phyloP scores from a whole-genome alignment of 2,888 invertebrate genomes.

The Drosophila colorata region DNA sequence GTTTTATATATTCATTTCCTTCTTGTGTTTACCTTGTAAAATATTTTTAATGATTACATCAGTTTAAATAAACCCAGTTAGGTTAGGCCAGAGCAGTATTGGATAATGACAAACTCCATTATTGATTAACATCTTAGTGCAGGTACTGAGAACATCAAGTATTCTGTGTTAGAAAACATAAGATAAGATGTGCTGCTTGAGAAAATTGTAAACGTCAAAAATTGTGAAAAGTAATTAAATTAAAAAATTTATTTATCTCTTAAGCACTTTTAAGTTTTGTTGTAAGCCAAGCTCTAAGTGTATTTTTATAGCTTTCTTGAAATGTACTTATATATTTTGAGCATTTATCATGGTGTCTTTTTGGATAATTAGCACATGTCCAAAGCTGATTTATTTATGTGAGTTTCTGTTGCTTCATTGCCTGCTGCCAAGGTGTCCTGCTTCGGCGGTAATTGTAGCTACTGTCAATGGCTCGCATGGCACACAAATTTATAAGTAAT shows the following conservation, averaged over 20 bases:
- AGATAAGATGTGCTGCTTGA: too few relatives aligned
- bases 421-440: constrained; percentile 35
- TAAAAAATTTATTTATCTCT: too few relatives aligned
- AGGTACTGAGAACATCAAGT: too few relatives aligned
- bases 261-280: too few relatives aligned
- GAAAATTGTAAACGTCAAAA: too few relatives aligned
- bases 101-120: too few relatives aligned
- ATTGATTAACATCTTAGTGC: too few relatives aligned
- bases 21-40: neutral
- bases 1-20: constrained; percentile 20
- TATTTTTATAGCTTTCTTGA: constrained; percentile 25
- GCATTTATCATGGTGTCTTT: constrained; percentile 19
- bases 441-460: constrained; percentile 64
- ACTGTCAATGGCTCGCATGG: constrained; percentile 74
- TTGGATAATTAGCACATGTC: constrained; percentile 81
- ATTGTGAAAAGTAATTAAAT: too few relatives aligned
- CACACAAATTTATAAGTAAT: constrained; percentile 69
- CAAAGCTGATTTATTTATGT: constrained; percentile 82
- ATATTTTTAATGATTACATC: constrained; percentile 4
- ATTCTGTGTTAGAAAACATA: too few relatives aligned
- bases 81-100: neutral
- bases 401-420: constrained; percentile 39
- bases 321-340: constrained; percentile 41
- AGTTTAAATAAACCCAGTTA: neutral
- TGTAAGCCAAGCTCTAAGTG: too few relatives aligned